Conservation (phyloP, 2,113 vertebrate genomes). For the Patagioenas fasciata region DNA sequence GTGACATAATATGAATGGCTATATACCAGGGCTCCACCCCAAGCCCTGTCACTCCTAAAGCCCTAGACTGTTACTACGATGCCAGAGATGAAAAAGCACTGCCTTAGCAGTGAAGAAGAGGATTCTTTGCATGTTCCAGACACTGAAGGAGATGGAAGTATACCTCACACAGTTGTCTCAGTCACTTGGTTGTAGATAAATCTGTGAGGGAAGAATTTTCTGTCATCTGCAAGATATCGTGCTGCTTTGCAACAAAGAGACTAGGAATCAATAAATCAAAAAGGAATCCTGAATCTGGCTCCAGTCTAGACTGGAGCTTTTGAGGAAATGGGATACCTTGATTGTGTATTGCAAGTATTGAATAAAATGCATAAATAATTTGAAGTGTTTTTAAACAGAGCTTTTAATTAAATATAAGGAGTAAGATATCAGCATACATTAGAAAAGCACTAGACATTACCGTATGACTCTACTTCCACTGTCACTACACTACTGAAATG, state of each 20-base stretch:
- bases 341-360: not conserved
- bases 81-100: not conserved
- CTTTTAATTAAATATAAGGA: not conserved
- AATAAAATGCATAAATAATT: not conserved
- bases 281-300: not conserved
- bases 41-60: not conserved
- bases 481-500: not conserved
- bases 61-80: not conserved
- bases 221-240: not conserved
- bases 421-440: not conserved
- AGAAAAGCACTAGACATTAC: not conserved
- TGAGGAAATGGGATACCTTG: not conserved
- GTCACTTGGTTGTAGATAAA: not conserved
- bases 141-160: not conserved
- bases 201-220: not conserved
- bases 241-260: not conserved
- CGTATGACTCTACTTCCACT: not conserved
- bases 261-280: not conserved
- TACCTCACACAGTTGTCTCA: rapidly evolving
- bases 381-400: not conserved
- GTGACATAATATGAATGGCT: not conserved
- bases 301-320: not conserved
- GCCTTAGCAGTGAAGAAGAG: not conserved
- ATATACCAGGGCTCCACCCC: not conserved
- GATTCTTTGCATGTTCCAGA: not conserved